Evolutionary conservation across 2,113 vertebrate genomes (phyloP), one percentile per base, ranked within the genome.

Genomic region (Neogobius melanostomus): DNA sequence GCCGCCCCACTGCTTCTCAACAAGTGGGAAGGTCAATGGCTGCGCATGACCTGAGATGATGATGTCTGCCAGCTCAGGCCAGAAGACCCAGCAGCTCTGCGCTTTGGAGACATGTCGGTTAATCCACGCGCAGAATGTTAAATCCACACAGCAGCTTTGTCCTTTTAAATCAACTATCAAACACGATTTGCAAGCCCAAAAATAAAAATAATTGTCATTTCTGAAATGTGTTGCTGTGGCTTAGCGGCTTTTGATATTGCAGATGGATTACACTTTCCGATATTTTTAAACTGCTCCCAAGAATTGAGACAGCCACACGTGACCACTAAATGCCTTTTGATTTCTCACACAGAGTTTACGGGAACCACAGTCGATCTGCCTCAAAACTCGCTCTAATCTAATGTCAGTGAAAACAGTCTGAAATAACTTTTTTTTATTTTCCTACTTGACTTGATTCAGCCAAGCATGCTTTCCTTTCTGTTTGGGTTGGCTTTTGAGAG

Each of bases 11-110:
- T 63, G 75, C 73, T 79, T 75, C 67, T 69, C 78, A 72, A 78
- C 82, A 82, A 79, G 87, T 88, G 82, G 71, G 79, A 82, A 80
- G 89, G 88, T 92, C 84, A 84, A 81, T 86, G 81, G 85, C 78
- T 88, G 85, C 81, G 82, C 50, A 50, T 84, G 85, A 91, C 83
- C 87, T 74, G 59, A 10, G 48, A 82, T 69, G 76, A 69, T 80
- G 75, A 75, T 82, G 82, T 79, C 79, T 64, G 73, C 67, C 69
- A 76, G 60, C 48, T 10, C 9, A 56, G 76, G 76, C 70, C 79
- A 87, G 81, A 79, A 75, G 73, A 77, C 68, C 65, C 48, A 69
- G 62, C 64, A 51, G 42, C 17, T 6, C n/a, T 64, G 44, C 16
- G 8, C 52, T 53, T 53, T 53, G 15, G n/a, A 14, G 56, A 59